phyloP scores from a whole-genome alignment of 2,888 invertebrate genomes.

The Lithophane leautieri region DNA sequence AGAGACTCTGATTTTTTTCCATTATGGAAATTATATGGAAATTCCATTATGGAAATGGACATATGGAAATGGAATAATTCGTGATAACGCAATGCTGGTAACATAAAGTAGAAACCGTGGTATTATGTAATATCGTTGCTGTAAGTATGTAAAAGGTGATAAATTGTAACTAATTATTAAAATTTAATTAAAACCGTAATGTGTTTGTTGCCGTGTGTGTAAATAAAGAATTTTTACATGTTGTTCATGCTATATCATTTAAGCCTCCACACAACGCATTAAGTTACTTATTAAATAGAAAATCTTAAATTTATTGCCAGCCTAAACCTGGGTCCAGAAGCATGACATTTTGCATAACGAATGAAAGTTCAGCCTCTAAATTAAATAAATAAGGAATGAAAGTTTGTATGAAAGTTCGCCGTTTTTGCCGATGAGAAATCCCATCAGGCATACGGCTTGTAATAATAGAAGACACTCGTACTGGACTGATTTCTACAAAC shows the following conservation, averaged over 20 bases:
- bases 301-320: background rate
- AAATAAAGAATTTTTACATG: slow-evolving; percentile 79
- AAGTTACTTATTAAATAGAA: background rate
- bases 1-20: slow-evolving; percentile 17
- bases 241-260: slow-evolving; percentile 38
- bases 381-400: background rate
- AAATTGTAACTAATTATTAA: slow-evolving; percentile 74
- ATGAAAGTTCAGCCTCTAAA: background rate
- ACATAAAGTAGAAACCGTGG: slow-evolving; percentile 37
- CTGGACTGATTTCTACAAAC: slow-evolving; percentile 8
- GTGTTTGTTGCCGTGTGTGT: slow-evolving; percentile 79
- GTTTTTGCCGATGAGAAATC: background rate
- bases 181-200: slow-evolving; percentile 67
- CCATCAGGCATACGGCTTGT: background rate
- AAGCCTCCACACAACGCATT: background rate
- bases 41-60: no score
- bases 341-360: background rate
- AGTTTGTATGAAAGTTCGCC: background rate
- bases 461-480: background rate
- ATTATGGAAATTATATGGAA: slow-evolving; percentile 31
- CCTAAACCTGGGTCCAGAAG: background rate
- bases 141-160: slow-evolving; percentile 57
- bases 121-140: slow-evolving; percentile 52
- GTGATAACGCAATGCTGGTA: slow-evolving; percentile 44
- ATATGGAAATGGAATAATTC: slow-evolving; percentile 36